Conservation (phyloP, 1,140 invertebrate species). For the Heliconius hewitsoni region DNA sequence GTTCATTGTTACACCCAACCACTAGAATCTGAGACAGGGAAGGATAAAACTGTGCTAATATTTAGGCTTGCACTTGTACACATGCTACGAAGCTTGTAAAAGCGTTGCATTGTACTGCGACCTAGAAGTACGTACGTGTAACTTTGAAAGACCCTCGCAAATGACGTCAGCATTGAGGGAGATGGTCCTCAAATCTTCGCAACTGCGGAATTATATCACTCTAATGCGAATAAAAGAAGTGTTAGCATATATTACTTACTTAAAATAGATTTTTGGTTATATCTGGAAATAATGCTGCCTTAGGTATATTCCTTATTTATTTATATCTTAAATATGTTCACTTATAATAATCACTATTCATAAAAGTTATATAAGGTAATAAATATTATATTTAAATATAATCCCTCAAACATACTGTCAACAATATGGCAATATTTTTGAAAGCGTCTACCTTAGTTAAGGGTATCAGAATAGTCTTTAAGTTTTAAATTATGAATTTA, state of each 20-base stretch:
- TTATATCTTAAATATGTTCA: too few relatives aligned
- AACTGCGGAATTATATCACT: background rate
- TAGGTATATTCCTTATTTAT: background rate
- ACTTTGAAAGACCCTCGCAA: slow-evolving; percentile 21
- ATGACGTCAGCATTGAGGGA: slow-evolving; percentile 31
- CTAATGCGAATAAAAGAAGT: background rate
- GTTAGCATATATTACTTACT: background rate
- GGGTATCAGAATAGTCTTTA: background rate
- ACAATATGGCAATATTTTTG: background rate
- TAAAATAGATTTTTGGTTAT: background rate
- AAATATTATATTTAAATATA: too few relatives aligned
- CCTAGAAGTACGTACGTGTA: slow-evolving; percentile 24
- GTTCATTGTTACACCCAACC: background rate
- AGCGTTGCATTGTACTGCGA: slow-evolving; percentile 26
- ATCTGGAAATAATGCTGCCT: background rate
- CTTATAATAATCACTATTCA: too few relatives aligned
- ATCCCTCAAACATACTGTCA: background rate
- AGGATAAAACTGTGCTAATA: slow-evolving; percentile 9
- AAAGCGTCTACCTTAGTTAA: background rate
- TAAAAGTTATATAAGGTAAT: too few relatives aligned
- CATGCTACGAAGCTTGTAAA: slow-evolving; percentile 20
- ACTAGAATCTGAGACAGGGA: background rate
- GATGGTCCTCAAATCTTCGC: background rate
- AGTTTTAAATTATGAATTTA: background rate
- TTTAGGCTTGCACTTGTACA: slow-evolving; percentile 11